phyloP scores from a whole-genome alignment of 2,888 invertebrate species.

The Heliconius aoede region DNA sequence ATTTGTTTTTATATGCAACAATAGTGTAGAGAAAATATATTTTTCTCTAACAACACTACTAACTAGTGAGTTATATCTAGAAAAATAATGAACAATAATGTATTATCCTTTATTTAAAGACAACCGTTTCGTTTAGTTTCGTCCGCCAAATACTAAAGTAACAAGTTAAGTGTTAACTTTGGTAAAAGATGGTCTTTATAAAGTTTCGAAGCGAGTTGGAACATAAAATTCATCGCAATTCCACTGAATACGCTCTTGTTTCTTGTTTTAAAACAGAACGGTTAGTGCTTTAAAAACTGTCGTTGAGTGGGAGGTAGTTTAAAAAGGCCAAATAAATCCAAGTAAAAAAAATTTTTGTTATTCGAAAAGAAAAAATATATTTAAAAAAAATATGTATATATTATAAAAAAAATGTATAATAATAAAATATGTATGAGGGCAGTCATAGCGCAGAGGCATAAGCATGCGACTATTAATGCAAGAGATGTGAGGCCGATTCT shows the following conservation, averaged over 20 bases:
- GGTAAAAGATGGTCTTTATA: slow-evolving; percentile 37
- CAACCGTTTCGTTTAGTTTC: slow-evolving; percentile 12
- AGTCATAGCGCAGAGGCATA: too few species aligned
- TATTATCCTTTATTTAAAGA: slow-evolving; percentile 1
- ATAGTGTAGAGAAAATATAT: too few species aligned
- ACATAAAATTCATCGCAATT: slow-evolving; percentile 40
- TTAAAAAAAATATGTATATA: too few species aligned
- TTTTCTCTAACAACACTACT: background rate
- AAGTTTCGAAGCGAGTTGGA: slow-evolving; percentile 39
- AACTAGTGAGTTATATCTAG: background rate
- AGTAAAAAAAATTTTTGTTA: too few species aligned
- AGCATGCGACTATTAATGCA: too few species aligned
- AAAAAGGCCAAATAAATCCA: slow-evolving; percentile 13
- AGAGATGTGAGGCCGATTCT: too few species aligned
- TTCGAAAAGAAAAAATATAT: background rate
- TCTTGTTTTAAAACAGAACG: slow-evolving; percentile 35
- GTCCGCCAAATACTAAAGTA: slow-evolving; percentile 25
- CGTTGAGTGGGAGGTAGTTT: slow-evolving; percentile 7
- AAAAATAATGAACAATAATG: background rate
- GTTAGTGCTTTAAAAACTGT: slow-evolving; percentile 33
- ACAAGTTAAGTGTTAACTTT: slow-evolving; percentile 35
- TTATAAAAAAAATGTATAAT: too few species aligned
- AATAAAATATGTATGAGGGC: too few species aligned
- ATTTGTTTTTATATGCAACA: too few species aligned
- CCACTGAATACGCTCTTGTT: slow-evolving; percentile 25